phyloP scores from a whole-genome alignment of 2,797 vertebrate genomes.

The Scolopax rusticola region DNA sequence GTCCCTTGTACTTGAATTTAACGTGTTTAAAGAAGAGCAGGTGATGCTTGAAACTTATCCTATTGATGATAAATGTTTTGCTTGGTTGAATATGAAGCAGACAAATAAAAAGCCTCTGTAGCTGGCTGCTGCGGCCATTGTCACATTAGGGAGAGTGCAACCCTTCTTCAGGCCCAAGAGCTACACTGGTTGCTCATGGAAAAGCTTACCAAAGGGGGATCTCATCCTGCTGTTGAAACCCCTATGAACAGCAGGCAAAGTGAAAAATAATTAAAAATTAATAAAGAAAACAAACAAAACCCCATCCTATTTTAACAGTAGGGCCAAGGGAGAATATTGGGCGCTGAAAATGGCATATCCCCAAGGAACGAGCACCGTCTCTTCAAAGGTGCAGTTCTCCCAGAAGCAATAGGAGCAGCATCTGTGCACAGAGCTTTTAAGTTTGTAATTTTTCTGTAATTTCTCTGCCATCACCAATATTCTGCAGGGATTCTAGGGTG shows the following conservation, averaged over 20 bases:
- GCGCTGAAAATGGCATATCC: background rate
- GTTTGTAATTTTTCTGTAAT: conserved; percentile 7
- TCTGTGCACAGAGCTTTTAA: conserved; percentile 35
- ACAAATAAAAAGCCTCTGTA: no score
- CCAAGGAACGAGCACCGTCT: background rate
- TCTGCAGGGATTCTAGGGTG: conserved; percentile 11
- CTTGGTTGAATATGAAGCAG: no score
- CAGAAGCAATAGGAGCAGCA: conserved; percentile 32
- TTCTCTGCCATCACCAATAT: conserved; percentile 31
- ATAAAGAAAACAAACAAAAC: background rate
- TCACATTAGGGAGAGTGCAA: accelerated
- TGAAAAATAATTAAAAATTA: conserved; percentile 31
- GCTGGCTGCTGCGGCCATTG: no score
- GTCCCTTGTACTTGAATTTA: background rate
- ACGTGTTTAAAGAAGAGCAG: background rate
- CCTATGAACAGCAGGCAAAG: background rate
- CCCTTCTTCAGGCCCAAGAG: background rate
- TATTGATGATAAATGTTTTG: background rate
- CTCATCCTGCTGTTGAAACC: background rate
- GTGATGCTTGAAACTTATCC: background rate
- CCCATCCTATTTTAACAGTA: background rate
- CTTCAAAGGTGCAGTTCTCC: background rate
- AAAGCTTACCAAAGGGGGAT: background rate
- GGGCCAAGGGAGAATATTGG: background rate
- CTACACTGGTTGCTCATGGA: background rate